Conservation (phyloP, 2,113 vertebrate species). For the Lepidothrix coronata region DNA sequence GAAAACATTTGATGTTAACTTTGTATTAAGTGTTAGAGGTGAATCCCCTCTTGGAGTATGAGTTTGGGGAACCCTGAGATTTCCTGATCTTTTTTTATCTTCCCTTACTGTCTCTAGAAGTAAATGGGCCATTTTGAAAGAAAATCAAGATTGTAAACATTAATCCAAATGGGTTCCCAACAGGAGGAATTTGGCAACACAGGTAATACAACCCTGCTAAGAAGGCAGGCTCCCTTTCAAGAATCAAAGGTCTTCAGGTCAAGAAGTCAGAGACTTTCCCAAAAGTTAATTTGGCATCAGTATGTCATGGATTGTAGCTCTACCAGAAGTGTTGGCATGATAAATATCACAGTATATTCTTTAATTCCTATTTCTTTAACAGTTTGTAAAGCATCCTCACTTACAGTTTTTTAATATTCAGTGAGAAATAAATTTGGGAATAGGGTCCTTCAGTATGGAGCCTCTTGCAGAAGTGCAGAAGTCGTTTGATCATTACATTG, state of each 20-base stretch:
- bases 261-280: not conserved
- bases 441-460: not conserved
- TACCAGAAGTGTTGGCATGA: not conserved
- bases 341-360: not conserved
- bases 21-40: not conserved
- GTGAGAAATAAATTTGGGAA: not conserved
- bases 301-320: accelerated
- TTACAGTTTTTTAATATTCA: not conserved
- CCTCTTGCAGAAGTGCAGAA: not conserved
- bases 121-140: not conserved
- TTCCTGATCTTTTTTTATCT: not conserved
- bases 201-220: not conserved
- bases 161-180: not conserved
- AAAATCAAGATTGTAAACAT: not conserved
- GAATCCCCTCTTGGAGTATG: not conserved
- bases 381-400: not conserved
- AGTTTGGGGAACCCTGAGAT: not conserved
- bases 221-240: not conserved
- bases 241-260: not conserved
- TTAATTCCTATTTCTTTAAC: not conserved
- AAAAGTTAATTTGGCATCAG: not conserved
- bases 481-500: not conserved
- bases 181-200: not conserved
- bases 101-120: not conserved
- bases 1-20: not conserved